These are phyloP conservation scores for Okapia johnstoni DNA, from an alignment of 2,113 vertebrate species.

Conservation along the genomic window DNA sequence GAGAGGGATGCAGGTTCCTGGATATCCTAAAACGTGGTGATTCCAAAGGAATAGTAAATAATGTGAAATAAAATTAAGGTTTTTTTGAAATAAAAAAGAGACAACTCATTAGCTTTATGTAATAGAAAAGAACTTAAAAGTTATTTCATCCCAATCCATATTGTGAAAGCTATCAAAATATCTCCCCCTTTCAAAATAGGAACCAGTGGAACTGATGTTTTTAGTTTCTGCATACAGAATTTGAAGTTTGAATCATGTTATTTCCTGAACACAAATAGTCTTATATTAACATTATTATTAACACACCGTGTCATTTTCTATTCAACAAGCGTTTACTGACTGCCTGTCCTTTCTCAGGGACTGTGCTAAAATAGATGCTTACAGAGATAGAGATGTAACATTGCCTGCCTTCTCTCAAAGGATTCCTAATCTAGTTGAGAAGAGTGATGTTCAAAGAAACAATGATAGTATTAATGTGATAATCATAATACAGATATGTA, in stretches of 20 bases:
- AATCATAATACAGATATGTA: neutral
- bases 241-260: neutral
- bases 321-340: neutral
- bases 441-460: neutral
- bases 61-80: neutral
- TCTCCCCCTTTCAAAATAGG: slow-evolving; percentile 13
- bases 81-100: neutral
- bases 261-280: slow-evolving; percentile 8
- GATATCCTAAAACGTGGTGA: neutral
- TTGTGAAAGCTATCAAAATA: slow-evolving; percentile 15
- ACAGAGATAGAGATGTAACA: neutral
- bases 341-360: neutral
- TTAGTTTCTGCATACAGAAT: neutral
- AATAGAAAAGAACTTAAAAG: neutral
- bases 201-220: neutral
- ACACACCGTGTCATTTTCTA: neutral
- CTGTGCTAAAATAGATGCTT: slow-evolving; percentile 17
- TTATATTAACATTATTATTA: neutral
- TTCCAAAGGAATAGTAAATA: neutral
- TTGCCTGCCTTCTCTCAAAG: neutral
- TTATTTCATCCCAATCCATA: neutral
- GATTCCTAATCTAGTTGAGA: neutral
- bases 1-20: neutral
- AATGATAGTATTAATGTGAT: neutral
- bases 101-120: neutral